These are phyloP conservation scores for Aspiorhynchus laticeps DNA, from an alignment of 2,113 vertebrate species.

Conservation along the genomic window DNA sequence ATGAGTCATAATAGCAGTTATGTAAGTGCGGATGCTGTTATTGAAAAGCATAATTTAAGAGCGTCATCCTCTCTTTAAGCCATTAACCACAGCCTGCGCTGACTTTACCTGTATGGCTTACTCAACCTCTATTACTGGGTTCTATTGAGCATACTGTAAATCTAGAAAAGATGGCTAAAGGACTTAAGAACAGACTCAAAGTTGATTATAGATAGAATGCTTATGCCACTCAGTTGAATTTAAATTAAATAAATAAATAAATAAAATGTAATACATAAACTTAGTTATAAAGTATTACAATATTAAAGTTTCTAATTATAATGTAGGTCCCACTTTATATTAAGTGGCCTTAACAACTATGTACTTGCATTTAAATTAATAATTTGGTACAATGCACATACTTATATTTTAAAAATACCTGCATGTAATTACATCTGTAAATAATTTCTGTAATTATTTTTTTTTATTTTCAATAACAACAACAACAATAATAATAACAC, in stretches of 20 bases:
- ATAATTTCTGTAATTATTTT: no score
- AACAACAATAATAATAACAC: not conserved
- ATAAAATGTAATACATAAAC: no score
- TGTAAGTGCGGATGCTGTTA: constrained; percentile 10
- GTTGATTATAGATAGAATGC: not conserved
- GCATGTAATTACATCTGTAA: no score
- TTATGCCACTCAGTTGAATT: not conserved
- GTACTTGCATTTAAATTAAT: no score
- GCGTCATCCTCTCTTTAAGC: not conserved
- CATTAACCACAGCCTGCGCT: constrained; percentile 15
- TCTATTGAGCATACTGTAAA: not conserved
- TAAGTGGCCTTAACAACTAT: no score
- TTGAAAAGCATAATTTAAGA: constrained; percentile 2
- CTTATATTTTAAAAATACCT: no score
- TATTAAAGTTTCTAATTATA: no score
- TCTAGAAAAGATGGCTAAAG: not conserved
- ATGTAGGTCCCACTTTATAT: no score
- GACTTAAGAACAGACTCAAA: not conserved
- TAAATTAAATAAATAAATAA: not conserved
- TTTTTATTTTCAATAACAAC: no score
- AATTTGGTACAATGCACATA: no score
- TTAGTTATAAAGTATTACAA: no score
- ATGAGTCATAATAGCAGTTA: constrained; percentile 39
- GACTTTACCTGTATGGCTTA: constrained; percentile 2
- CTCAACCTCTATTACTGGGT: not conserved